Percentiles rank a stretch among this genome's conserved stretches.
phyloP scores from a whole-genome alignment of 2,888 invertebrate species.

The Athalia circularis region DNA sequence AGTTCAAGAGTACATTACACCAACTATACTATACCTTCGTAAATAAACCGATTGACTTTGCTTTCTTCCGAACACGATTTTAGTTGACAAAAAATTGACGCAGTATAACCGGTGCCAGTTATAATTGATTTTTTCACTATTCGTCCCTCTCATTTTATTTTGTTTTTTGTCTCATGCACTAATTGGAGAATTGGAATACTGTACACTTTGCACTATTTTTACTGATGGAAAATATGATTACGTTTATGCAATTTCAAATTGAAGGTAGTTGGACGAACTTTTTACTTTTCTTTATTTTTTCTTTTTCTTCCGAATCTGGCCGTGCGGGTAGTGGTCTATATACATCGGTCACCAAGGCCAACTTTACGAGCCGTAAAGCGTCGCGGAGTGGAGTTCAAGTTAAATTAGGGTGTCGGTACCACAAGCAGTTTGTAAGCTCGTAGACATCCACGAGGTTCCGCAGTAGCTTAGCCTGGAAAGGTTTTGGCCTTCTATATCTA shows the following conservation, averaged over 20 bases:
- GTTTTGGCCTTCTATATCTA: conserved; percentile 29
- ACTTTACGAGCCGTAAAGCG: conserved; percentile 43
- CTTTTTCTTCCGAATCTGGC: conserved; percentile 16
- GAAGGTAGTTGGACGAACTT: too few species aligned
- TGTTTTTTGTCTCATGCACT: not conserved
- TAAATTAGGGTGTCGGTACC: conserved; percentile 44
- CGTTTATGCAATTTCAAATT: too few species aligned
- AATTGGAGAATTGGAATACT: too few species aligned
- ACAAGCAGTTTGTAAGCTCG: conserved; percentile 42
- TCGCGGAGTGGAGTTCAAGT: conserved; percentile 42
- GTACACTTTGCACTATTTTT: too few species aligned
- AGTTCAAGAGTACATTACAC: not conserved
- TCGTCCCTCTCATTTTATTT: not conserved
- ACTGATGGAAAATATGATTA: too few species aligned
- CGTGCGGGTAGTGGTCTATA: conserved; percentile 27
- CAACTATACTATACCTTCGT: not conserved
- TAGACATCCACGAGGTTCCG: conserved; percentile 14
- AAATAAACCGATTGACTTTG: not conserved
- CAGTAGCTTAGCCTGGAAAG: conserved; percentile 3
- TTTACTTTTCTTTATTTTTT: not conserved
- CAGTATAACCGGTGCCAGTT: too few species aligned
- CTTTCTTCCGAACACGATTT: not conserved
- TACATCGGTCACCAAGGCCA: conserved; percentile 39
- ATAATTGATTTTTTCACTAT: too few species aligned
- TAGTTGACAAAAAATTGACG: not conserved